These are phyloP conservation scores for Diploscapter pachys DNA, from an alignment of 1,140 invertebrate genomes.

Conservation along the genomic window DNA sequence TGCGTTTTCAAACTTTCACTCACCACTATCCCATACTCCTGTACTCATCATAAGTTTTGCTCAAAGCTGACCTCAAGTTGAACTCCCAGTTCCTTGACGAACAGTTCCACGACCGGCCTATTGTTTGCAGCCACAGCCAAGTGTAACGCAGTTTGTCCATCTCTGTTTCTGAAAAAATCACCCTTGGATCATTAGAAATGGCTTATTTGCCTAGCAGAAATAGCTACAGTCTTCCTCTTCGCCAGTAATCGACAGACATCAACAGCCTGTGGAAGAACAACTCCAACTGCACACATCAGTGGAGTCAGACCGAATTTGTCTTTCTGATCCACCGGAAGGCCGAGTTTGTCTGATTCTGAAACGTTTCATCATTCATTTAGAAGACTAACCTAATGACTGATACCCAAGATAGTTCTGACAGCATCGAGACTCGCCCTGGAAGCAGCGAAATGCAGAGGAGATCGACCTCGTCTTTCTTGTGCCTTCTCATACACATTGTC, in stretches of 20 bases:
- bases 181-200: too few species aligned
- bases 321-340: conserved; percentile 19
- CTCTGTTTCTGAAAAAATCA: neutral
- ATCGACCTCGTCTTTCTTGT: conserved; percentile 14
- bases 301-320: conserved; percentile 21
- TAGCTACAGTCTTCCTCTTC: conserved; percentile 11
- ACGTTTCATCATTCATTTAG: neutral
- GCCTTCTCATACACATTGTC: neutral
- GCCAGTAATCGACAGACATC: conserved; percentile 1
- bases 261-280: conserved; percentile 17
- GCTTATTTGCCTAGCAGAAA: neutral
- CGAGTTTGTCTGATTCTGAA: neutral
- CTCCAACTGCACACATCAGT: conserved; percentile 31
- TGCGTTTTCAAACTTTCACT: too few species aligned
- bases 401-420: conserved; percentile 13
- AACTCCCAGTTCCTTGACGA: conserved; percentile 1
- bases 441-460: conserved; percentile 31
- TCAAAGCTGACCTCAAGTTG: neutral
- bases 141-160: conserved; percentile 30
- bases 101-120: neutral
- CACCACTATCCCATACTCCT: too few species aligned
- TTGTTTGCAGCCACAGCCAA: conserved; percentile 31
- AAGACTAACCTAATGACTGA: neutral
- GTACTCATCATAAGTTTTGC: too few species aligned
- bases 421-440: conserved; percentile 18